Base-by-base conservation (phyloP, 2,113 vertebrate species). In the Anhinga rufa region DNA sequence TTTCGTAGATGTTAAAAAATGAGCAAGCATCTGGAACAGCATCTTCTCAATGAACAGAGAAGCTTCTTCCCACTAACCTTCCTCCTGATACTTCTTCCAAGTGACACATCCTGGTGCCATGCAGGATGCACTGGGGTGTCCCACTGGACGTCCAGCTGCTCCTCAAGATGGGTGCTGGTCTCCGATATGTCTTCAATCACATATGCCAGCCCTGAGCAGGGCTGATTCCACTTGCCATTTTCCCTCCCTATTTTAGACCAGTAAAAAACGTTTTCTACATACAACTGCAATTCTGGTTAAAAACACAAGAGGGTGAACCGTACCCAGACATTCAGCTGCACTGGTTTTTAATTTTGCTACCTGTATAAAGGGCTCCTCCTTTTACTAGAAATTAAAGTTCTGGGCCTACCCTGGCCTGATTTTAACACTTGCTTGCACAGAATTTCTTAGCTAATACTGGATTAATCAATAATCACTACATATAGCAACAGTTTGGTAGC, bases 301-400 rank as follows among this genome's bases (percentile, higher is more conserved):
- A 42, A 83, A 69, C 96, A 88, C 94, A 94, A 93, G 95, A 92
- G 94, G 96, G 96, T 58, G 88, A 93, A 32, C 82, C 29, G 32
- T 55, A n/a, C 54, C 46, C 71, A 77, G n/a, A 48, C 20, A 82
- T 87, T 61, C 58, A 40, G 4, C 20, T 75, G 22, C 22, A 21
- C 10, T 4, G 0, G 7, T 26, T 85, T 62, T 57, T 52, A 6
- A 2, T 16, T 75, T 81, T 78, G 42, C n/a, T 71, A 8, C 7
- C 18, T 16, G 6, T 4, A 8, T 3, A 11, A 70, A 48, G 8
- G 4, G 12, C 11, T 64, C 5, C 10, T 38, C 10, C 6, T 82
- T 66, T 40, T 20, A 18, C 20, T 12, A 52, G 46, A 57, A 57
- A 68, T 52, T 80, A 18, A 44, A 64, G 8, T 34, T 64, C n/a